Conservation (phyloP, 2,797 vertebrate genomes). For the Mormyrops boulengeri region DNA sequence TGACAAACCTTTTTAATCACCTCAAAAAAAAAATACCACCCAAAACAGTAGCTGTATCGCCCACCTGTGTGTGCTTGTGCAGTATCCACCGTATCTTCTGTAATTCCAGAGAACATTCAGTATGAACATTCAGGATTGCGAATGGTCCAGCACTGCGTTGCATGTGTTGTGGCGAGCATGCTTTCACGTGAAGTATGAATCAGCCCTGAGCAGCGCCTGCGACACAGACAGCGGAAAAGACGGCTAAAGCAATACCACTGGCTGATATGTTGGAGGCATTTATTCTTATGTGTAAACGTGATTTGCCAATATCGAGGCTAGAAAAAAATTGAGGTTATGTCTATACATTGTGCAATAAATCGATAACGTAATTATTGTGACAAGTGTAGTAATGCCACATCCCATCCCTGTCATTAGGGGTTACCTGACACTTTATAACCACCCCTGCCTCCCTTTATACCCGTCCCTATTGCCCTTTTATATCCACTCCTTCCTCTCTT, state of each 20-base stretch:
- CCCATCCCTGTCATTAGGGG: background rate
- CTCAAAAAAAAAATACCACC: background rate
- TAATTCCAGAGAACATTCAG: background rate
- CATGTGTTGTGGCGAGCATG: background rate
- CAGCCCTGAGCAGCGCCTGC: background rate
- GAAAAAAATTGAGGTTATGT: background rate
- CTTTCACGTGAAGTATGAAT: background rate
- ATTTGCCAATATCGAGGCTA: background rate
- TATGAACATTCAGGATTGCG: background rate
- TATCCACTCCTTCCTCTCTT: too few relatives aligned
- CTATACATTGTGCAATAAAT: background rate
- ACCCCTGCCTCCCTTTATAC: background rate
- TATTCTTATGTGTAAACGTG: background rate
- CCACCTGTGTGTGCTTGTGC: background rate
- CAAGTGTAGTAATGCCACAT: background rate
- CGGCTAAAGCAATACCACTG: background rate
- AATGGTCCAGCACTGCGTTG: background rate
- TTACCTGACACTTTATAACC: constrained; percentile 9
- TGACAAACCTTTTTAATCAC: background rate
- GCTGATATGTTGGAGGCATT: background rate
- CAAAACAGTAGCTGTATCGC: background rate
- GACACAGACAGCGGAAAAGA: background rate
- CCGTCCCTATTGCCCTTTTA: too few relatives aligned
- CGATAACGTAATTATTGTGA: background rate
- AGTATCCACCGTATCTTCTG: background rate